Base-by-base conservation (phyloP, 2,113 vertebrate species). In the Ciconia stormi region DNA sequence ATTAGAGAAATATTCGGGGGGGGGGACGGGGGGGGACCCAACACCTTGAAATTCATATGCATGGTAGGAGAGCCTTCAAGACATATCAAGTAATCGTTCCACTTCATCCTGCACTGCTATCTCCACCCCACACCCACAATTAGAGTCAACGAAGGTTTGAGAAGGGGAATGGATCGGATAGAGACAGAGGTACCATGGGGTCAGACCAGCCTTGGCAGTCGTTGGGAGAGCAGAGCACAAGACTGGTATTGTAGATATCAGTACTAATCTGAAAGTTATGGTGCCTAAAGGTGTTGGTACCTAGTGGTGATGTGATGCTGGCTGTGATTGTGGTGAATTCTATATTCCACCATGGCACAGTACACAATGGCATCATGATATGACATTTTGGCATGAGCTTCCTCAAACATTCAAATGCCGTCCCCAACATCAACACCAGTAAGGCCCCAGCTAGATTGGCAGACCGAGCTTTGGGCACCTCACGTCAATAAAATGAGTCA, bases 331-430 rank as follows among this genome's bases (percentile, higher is more conserved):
- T 55, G 61, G 32, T 83, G 78, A 65, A 59, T 53, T n/a, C 67
- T 46, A 8, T 5, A 63, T 17, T 4, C 49, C n/a, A 49, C 49
- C 59, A 30, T 0, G 5, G 42, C 1, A 2, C 53, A 65, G 44
- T 9, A 46, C 1, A 3, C 34, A 34, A 30, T 3, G 20, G 55
- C 72, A 80, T 29, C 49, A 65, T n/a, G 44, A 38, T 4, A 21
- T 0, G 19, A 19, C 34, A 58, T 23, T 26, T 67, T 90, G 82
- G 30, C n/a, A 55, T 3, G 7, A 93, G 44, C 42, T 49, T 50
- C 62, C 46, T 71, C 40, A 49, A 26, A 70, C 62, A 44, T 32
- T 44, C 40, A 49, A 65, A 32, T 29, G 53, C 8, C 66, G 59
- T 20, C 40, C n/a, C 20, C 1, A 21, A 13, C 38, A 53, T 16